Conservation (phyloP, 1,140 invertebrate genomes). For the Cherax destructor region DNA sequence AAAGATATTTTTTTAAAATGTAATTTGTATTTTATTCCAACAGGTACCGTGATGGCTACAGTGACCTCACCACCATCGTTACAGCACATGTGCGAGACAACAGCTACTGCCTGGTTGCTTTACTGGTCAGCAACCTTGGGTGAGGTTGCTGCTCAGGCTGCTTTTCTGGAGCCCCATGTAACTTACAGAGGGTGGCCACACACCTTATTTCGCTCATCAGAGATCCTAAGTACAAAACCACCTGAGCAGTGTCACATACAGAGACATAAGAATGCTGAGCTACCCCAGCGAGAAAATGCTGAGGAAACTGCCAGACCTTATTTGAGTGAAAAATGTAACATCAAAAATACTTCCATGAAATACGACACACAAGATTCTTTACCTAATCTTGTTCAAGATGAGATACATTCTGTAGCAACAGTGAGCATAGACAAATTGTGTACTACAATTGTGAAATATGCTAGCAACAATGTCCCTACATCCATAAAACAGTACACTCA, state of each 20-base stretch:
- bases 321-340: background rate
- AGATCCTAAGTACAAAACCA: background rate
- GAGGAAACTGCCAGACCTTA: background rate
- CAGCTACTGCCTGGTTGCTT: slow-evolving; percentile 35
- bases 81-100: slow-evolving; percentile 11
- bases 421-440: background rate
- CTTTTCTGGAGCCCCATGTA: background rate
- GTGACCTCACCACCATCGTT: slow-evolving; percentile 36
- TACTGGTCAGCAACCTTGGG: slow-evolving; percentile 31
- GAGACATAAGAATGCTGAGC: background rate
- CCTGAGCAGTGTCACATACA: background rate
- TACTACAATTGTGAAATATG: background rate
- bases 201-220: background rate
- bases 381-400: background rate
- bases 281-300: background rate
- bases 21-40: background rate
- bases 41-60: background rate
- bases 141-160: background rate
- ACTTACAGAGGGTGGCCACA: background rate
- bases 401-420: background rate
- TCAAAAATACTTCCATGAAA: background rate
- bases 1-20: background rate
- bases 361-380: background rate
- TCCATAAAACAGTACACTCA: background rate
- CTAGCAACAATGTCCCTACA: background rate